Evolutionary conservation across 2,888 invertebrate species (phyloP).

Genomic region (Gonocerus acuteangulatus): DNA sequence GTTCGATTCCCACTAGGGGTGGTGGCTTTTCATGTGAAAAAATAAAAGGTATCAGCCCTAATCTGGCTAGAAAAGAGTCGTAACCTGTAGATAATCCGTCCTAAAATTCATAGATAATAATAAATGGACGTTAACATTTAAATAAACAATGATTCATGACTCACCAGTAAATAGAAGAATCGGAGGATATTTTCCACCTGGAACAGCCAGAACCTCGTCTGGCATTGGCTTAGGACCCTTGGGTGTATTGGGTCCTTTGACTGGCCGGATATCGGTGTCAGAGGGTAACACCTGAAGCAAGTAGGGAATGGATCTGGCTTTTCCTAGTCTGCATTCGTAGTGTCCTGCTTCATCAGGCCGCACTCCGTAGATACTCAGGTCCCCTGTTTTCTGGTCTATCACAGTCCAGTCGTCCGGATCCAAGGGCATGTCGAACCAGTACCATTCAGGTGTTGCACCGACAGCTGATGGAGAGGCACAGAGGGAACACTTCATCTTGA

Average conservation of each 20-base stretch:
- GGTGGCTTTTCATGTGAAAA: too few species aligned
- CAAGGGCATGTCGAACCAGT: background rate
- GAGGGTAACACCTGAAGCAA: conserved; percentile 17
- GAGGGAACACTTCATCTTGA: conserved; percentile 10
- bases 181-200: background rate
- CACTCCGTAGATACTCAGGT: background rate
- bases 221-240: conserved; percentile 6
- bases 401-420: conserved; percentile 1
- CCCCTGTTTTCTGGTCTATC: background rate
- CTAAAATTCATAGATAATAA: too few species aligned
- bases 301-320: conserved; percentile 2
- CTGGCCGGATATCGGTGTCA: background rate
- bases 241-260: background rate
- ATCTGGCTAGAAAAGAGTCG: too few species aligned
- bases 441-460: conserved; percentile 5
- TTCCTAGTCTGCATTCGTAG: conserved; percentile 20
- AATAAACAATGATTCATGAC: too few species aligned
- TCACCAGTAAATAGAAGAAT: background rate
- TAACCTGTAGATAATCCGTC: too few species aligned
- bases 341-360: conserved; percentile 7
- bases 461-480: conserved; percentile 14
- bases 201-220: background rate
- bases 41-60: too few species aligned
- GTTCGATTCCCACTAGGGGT: too few species aligned
- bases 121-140: too few species aligned